Evolutionary conservation across 2,888 invertebrate genomes (phyloP).

Genomic region (Oscheius sp.): DNA sequence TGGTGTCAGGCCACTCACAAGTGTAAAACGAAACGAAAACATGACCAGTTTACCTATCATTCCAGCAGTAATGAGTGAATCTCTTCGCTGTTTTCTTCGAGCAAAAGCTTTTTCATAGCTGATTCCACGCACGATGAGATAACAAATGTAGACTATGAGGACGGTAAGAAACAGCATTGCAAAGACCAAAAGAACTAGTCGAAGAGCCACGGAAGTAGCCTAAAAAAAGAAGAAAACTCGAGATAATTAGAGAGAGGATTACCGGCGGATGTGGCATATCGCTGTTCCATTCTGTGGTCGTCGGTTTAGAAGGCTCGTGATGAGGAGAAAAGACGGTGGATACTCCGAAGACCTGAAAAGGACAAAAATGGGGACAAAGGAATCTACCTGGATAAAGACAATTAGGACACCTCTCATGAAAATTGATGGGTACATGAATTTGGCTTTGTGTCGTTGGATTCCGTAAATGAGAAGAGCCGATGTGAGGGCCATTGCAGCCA

Average conservation of each 20-base stretch:
- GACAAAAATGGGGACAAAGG: not conserved
- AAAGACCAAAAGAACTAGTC: constrained; percentile 65
- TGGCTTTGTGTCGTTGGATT: constrained; percentile 46
- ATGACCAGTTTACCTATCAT: constrained; percentile 60
- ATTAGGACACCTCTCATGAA: constrained; percentile 57
- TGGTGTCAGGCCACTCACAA: not conserved
- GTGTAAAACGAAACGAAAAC: not conserved
- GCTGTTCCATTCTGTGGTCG: not conserved
- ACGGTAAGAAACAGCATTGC: constrained; percentile 64
- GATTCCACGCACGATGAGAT: constrained; percentile 63
- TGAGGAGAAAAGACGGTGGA: constrained; percentile 59
- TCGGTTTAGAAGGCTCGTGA: not conserved
- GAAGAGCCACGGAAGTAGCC: constrained; percentile 53
- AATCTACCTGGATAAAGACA: constrained; percentile 61
- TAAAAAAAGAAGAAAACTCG: constrained; percentile 6
- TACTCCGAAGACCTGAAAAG: constrained; percentile 60
- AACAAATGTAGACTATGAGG: constrained; percentile 65
- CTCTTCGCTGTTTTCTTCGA: constrained; percentile 55
- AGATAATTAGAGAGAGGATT: constrained; percentile 1
- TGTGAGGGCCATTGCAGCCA: constrained; percentile 51
- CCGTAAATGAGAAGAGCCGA: constrained; percentile 55
- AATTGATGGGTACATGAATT: constrained; percentile 65
- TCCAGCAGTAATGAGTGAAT: constrained; percentile 62
- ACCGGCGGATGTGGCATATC: not conserved
- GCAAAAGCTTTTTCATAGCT: constrained; percentile 56